These are phyloP conservation scores for Chymomyza fuscimana DNA, from an alignment of 2,888 invertebrate genomes.

Conservation along the genomic window DNA sequence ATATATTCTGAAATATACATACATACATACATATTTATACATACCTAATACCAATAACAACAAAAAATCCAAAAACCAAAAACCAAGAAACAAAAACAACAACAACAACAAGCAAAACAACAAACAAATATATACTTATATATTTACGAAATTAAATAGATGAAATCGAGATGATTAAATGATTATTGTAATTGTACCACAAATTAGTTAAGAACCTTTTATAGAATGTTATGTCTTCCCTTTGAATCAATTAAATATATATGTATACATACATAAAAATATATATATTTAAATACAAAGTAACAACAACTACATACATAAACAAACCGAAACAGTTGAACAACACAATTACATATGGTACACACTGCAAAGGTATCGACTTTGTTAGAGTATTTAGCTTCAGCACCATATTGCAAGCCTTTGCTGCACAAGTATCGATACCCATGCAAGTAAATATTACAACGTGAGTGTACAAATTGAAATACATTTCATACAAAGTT, in stretches of 20 bases:
- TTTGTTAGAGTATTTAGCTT: background rate
- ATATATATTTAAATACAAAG: conserved; percentile 29
- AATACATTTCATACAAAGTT: no score
- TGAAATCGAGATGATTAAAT: conserved; percentile 33
- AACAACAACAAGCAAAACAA: background rate
- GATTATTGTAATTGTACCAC: conserved; percentile 30
- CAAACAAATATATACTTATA: conserved; percentile 61
- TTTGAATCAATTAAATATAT: conserved; percentile 64
- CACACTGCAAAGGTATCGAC: background rate
- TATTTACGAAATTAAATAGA: conserved; percentile 25
- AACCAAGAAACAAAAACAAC: conserved; percentile 50
- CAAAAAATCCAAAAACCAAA: background rate
- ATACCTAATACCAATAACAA: conserved; percentile 38
- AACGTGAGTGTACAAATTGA: no score
- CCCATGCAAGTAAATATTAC: no score
- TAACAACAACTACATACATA: conserved; percentile 14
- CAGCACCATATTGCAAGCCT: no score
- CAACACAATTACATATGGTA: background rate
- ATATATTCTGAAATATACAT: conserved; percentile 48
- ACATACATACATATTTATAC: conserved; percentile 36
- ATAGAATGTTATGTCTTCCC: conserved; percentile 73
- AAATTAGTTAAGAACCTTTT: conserved; percentile 69
- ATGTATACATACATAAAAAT: conserved; percentile 37
- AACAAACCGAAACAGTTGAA: background rate
- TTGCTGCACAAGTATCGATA: no score